Evolutionary conservation across 2,888 invertebrate species (phyloP), one percentile per base, ranked within the genome.

Genomic region (Spicauda simplicius): DNA sequence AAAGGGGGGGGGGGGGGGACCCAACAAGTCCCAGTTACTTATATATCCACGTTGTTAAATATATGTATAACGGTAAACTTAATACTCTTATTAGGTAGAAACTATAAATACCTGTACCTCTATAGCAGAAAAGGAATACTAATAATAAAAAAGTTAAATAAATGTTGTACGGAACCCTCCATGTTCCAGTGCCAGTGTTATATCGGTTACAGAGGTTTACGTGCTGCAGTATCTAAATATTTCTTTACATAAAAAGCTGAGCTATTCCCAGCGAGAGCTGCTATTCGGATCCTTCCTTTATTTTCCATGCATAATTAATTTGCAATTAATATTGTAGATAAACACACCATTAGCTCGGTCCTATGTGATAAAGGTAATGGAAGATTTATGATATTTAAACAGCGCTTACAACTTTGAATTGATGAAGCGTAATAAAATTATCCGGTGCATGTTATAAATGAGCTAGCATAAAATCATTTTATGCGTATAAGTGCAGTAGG

Each of bases 221-320:
- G 12, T 14, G 14, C 5, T 41, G 10, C 41, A 14, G 41, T 14
- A 41, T 14, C 41, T 14, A 33, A 33, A 8, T 33, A 10, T 41
- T 14, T 5, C 5, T 25, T 41, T 41, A 45, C 20, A 50, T 30
- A 25, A 45, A 41, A n/a, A 57, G 25, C 12, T 57, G 5, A 57
- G 7, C 45, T 33, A 16, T 45, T 11, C 30, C 25, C n/a, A 48
- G 59, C 25, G 20, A 12, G 11, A 11, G 16, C 59, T 18, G 25
- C 58, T 25, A 60, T 50, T 30, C 52, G 50, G 50, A 50, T 57
- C 57, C 30, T 50, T 58, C 20, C 37, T 65, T 65, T 64, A 64
- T 58, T 65, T 65, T 58, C 18, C 58, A 58, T 58, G 64, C 58
- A 65, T 65, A 65, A 58, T 58, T 65, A 65, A 58, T 65, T 58